Evolutionary conservation across 2,797 vertebrate species (phyloP).

Genomic region (Gastrophryne carolinensis): DNA sequence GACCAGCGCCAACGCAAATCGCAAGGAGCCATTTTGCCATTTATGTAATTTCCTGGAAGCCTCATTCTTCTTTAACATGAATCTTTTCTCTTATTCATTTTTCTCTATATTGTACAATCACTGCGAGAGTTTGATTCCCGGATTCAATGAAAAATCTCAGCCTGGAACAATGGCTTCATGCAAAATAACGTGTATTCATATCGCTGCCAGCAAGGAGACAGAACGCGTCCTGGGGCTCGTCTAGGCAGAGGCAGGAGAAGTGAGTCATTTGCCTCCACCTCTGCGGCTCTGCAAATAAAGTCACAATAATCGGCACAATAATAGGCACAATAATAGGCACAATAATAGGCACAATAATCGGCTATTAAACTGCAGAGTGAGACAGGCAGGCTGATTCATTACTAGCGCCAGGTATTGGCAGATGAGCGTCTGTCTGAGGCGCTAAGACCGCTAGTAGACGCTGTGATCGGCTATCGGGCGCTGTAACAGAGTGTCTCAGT

Average conservation of each 20-base stretch:
- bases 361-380: conserved; percentile 2
- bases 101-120: neutral
- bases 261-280: conserved; percentile 5
- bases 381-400: too few relatives aligned
- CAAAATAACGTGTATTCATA: neutral
- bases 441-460: too few relatives aligned
- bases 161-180: neutral
- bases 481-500: too few relatives aligned
- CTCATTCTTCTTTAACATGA: neutral
- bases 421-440: too few relatives aligned
- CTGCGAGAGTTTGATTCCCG: neutral
- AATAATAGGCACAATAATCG: neutral
- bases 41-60: neutral
- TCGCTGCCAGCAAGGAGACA: neutral
- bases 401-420: too few relatives aligned
- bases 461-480: too few relatives aligned
- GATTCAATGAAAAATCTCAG: neutral
- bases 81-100: neutral
- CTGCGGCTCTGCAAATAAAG: neutral
- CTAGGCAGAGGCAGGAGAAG: neutral
- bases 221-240: neutral
- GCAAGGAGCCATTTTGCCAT: neutral
- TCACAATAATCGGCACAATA: neutral
- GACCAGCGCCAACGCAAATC: neutral
- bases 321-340: neutral